Evolutionary conservation across 1,140 invertebrate species (phyloP), one percentile per base, ranked within the genome.

Genomic region (Hyposmocoma kahamanoa): DNA sequence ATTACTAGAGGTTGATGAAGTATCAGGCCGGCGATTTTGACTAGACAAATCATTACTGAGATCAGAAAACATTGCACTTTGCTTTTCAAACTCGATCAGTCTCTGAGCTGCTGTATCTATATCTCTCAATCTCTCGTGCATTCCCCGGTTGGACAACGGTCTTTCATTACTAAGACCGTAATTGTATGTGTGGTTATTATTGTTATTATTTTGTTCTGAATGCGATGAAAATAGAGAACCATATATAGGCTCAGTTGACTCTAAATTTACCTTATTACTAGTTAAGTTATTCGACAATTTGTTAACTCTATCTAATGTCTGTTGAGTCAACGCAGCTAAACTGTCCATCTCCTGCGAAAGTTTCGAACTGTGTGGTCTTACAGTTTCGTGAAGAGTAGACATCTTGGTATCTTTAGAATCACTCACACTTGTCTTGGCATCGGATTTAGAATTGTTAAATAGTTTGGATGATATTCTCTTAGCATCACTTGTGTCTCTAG

Each of bases 281-380:
- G 54, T 76, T 73, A 81, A 79, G 67, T 87, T 88, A 68, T 86
- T 88, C 41, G 89, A 82, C 48, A 91, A 86, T 75, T 87, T 87
- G 70, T 91, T 90, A 51, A 91, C 90, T 59, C 89, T 88, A 66
- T 91, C 90, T 73, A 92, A 87, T 3, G 91, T 91, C 53, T 91
- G 89, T 72, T 88, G 89, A n/a, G 90, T 92, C 48, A 90, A 81
- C 8, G 90, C 89, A 47, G 89, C 89, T 67, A 92, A 76, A 54
- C 87, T 90, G 49, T 92, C 90, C 78, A 92, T 88, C 64, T 89
- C 84, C 51, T 88, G 87, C 8, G 88, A 89, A 52, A 91, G 87
- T 69, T 88, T 88, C 62, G 74, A 76, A 26, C 71, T 43, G 69
- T 72, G 77, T 60, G 67, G 69, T 74, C 72, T 81, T 60, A 72